Conservation (phyloP, 2,797 vertebrate genomes). For the Phrynocephalus vlangalii region DNA sequence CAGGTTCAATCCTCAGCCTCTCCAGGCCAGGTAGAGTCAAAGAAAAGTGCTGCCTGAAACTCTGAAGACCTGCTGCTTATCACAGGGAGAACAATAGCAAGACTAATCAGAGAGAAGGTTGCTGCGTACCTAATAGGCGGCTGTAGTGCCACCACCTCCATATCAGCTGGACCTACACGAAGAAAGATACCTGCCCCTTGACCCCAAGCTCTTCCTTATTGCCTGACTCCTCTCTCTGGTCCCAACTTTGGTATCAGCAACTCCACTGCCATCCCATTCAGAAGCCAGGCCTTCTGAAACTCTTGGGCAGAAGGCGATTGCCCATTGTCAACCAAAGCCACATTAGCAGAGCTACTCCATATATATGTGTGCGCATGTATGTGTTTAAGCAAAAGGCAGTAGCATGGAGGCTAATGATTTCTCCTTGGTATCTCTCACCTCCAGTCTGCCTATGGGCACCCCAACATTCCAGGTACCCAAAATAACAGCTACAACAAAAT, state of each 20-base stretch:
- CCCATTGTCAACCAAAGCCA: background rate
- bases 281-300: background rate
- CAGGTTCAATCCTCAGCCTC: background rate
- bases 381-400: background rate
- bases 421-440: no score
- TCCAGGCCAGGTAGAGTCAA: background rate
- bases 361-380: background rate
- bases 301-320: background rate
- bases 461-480: background rate
- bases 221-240: background rate
- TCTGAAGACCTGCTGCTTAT: no score
- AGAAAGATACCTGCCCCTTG: background rate
- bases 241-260: background rate
- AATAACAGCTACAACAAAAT: background rate
- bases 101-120: background rate
- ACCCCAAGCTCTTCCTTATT: background rate
- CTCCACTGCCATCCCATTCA: background rate
- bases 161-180: background rate
- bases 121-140: background rate
- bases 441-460: no score
- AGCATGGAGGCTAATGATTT: background rate
- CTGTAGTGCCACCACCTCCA: background rate
- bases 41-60: no score
- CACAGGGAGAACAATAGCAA: no score
- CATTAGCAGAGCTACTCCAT: background rate